Conservation (phyloP, 2,113 vertebrate genomes). For the Mohoua ochrocephala region DNA sequence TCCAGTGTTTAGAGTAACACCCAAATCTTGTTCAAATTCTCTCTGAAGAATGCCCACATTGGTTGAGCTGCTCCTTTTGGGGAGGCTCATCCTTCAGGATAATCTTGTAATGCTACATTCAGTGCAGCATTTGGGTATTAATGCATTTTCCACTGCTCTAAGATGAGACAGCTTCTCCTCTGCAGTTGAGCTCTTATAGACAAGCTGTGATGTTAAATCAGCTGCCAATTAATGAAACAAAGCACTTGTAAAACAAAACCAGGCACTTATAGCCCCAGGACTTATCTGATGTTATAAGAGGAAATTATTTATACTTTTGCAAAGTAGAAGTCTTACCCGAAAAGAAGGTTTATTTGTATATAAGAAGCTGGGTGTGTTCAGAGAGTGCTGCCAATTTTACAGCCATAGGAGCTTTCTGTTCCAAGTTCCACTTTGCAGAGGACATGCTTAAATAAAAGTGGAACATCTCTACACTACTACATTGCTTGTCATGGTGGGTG, state of each 20-base stretch:
- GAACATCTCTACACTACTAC: background rate
- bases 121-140: background rate
- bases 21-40: background rate
- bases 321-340: background rate
- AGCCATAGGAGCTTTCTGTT: background rate
- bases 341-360: background rate
- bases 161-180: background rate
- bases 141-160: background rate
- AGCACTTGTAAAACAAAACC: background rate
- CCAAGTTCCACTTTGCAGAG: background rate
- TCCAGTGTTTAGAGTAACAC: background rate
- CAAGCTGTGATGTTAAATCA: background rate
- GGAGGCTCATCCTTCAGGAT: background rate
- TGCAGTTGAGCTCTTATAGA: background rate
- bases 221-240: background rate
- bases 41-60: background rate
- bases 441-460: background rate
- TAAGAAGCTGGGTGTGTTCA: background rate
- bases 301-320: background rate
- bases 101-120: background rate
- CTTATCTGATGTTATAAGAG: background rate
- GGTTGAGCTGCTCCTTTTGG: background rate
- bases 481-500: accelerated
- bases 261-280: background rate
- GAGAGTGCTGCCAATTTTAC: background rate